Base-by-base conservation (phyloP, 2,797 vertebrate species). In the Borostomias antarcticus region DNA sequence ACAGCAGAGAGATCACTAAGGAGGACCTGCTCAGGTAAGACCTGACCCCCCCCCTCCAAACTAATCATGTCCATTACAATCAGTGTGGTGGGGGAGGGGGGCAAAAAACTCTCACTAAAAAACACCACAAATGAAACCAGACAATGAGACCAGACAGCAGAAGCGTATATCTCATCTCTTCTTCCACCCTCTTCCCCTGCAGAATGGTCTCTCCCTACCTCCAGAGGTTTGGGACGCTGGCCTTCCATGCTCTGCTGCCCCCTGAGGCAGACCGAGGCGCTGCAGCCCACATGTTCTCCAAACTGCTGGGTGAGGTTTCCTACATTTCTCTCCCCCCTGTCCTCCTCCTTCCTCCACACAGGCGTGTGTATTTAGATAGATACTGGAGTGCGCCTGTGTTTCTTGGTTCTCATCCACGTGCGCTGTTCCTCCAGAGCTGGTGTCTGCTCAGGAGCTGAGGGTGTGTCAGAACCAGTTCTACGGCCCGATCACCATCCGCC, bases 281-380 rank as follows among this genome's bases (percentile, higher is more conserved):
- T 62, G 89, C 85, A 40, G 90, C 92, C 66, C 83, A 84, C 9
- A 75, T 87, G 0, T 86, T 95, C 80, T 78, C 78, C 80, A 69
- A 75, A 66, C 84, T 93, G 23, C 76, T 95, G 25, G 92, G 95
- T 95, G 71, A 90, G 88, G n/a, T 17, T 45, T 13, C 6, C n/a
- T n/a, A n/a, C n/a, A n/a, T n/a, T n/a, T 45, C 37, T 40, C 13
- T 10, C 37, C 13, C 37, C 37, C 11, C 37, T 40, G 11, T 13
- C 13, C 9, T 40, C 37, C 11, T 40, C 37, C 13, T 3, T 13
- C 4, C 40, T 43, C 40, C n/a, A 17, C 40, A 43, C 3, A 43
- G 40, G 3, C n/a, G 40, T 17, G 26, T n/a, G 21, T 33, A 10
- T 21, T 9, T 13, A 2, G 53, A 30, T 9, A 26, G n/a, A 10